These are phyloP conservation scores for Meiosimyza decipiens DNA, from an alignment of 2,888 invertebrate species.

Conservation along the genomic window DNA sequence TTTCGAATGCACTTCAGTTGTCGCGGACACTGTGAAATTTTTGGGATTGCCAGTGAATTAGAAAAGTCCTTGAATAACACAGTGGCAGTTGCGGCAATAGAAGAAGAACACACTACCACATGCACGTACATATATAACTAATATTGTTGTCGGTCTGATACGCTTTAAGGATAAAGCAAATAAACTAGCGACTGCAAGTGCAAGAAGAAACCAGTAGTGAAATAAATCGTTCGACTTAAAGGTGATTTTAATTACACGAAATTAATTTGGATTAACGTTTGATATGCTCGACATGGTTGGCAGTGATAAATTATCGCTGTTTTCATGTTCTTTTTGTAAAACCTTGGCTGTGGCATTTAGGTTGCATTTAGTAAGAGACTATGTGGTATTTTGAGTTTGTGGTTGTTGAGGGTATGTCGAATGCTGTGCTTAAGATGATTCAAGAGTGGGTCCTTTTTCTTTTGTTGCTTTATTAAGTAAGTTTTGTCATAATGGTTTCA, in stretches of 20 bases:
- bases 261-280: constrained; percentile 66
- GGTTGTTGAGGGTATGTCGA: no score
- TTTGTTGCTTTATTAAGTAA: no score
- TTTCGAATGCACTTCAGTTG: constrained; percentile 16
- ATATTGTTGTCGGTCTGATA: not conserved
- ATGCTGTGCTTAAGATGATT: no score
- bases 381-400: no score
- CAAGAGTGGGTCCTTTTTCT: no score
- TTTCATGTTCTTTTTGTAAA: not conserved
- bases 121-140: not conserved
- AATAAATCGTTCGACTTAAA: constrained; percentile 47
- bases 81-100: not conserved
- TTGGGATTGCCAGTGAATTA: not conserved
- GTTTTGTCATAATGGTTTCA: no score
- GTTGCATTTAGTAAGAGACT: no score
- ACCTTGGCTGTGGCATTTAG: no score
- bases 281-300: constrained; percentile 49
- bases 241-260: constrained; percentile 64
- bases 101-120: not conserved
- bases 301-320: constrained; percentile 26
- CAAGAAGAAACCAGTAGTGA: not conserved
- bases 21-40: not conserved
- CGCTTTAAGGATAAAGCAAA: not conserved
- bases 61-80: not conserved
- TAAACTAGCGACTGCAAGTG: not conserved